These are phyloP conservation scores for Patiria pectinifera DNA, from an alignment of 53 echinoderm and acorn worm species.

Conservation along the genomic window DNA sequence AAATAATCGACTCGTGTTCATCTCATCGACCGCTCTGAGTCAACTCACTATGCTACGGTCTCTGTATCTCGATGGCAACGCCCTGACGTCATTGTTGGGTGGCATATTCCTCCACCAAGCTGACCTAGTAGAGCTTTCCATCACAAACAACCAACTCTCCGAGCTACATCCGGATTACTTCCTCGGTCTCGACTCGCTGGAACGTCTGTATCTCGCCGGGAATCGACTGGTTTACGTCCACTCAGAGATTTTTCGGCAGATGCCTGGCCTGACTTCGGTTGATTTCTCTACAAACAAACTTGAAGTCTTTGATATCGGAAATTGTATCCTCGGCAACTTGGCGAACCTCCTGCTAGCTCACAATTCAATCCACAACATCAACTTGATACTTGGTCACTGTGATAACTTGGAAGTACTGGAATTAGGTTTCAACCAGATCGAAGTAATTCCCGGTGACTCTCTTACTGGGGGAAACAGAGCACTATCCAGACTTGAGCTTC, in stretches of 20 bases:
- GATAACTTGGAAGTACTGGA: neutral
- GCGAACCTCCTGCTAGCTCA: neutral
- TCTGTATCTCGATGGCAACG: slow-evolving; percentile 28
- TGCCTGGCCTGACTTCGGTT: neutral
- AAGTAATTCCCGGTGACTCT: slow-evolving; percentile 17
- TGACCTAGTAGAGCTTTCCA: slow-evolving; percentile 26
- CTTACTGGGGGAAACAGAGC: neutral
- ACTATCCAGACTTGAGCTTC: slow-evolving; percentile 69
- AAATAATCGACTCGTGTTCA: slow-evolving; percentile 25
- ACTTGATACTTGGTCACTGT: slow-evolving; percentile 1
- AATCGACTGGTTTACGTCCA: slow-evolving; percentile 25
- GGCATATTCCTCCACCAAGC: slow-evolving; percentile 21
- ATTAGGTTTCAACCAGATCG: slow-evolving; percentile 20
- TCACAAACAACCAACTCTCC: slow-evolving; percentile 44
- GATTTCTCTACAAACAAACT: slow-evolving; percentile 40
- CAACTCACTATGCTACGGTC: slow-evolving; percentile 16
- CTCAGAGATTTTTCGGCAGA: slow-evolving; percentile 23
- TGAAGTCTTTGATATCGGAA: slow-evolving; percentile 2
- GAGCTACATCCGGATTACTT: slow-evolving; percentile 35
- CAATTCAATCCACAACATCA: slow-evolving; percentile 12
- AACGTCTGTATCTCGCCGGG: slow-evolving; percentile 30
- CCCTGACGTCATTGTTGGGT: neutral
- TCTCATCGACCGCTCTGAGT: slow-evolving; percentile 18
- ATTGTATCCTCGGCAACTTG: neutral
- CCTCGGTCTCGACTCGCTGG: slow-evolving; percentile 28